These are phyloP conservation scores for Scomberomorus guttatus DNA, from an alignment of 2,797 vertebrate genomes.

Conservation along the genomic window DNA sequence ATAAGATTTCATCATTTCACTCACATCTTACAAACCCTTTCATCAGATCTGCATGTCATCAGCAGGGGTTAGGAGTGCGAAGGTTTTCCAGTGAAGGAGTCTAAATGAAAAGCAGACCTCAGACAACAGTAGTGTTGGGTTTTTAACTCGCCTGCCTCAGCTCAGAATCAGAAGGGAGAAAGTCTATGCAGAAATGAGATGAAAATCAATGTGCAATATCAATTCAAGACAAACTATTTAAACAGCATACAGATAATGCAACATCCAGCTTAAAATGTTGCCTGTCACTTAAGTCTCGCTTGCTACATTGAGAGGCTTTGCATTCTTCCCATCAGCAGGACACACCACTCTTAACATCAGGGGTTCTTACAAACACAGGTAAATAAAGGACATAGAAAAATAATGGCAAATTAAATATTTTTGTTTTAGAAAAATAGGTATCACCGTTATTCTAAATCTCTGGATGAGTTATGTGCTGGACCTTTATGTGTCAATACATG, in stretches of 20 bases:
- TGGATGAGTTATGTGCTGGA: conserved; percentile 43
- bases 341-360: conserved; percentile 29
- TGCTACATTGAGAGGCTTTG: conserved; percentile 77
- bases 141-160: neutral
- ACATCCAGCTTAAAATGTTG: conserved; percentile 36
- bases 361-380: conserved; percentile 31
- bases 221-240: conserved; percentile 23
- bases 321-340: conserved; percentile 29
- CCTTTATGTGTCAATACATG: conserved; percentile 22
- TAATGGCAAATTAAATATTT: conserved; percentile 70
- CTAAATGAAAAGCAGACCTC: neutral
- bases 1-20: neutral
- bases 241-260: conserved; percentile 29
- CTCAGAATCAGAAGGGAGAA: neutral
- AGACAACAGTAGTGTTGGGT: neutral
- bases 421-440: conserved; percentile 78
- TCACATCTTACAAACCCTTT: neutral
- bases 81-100: neutral
- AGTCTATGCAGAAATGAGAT: neutral
- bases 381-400: conserved; percentile 72
- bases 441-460: conserved; percentile 43
- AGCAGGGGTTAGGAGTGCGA: neutral
- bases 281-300: conserved; percentile 42
- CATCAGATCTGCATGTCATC: neutral
- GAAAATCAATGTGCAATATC: conserved; percentile 52